A percentile compares a stretch with the other conserved stretches of the same genome.
These are phyloP conservation scores for Hymenopus coronatus DNA, from an alignment of 2,888 invertebrate species.

Conservation along the genomic window DNA sequence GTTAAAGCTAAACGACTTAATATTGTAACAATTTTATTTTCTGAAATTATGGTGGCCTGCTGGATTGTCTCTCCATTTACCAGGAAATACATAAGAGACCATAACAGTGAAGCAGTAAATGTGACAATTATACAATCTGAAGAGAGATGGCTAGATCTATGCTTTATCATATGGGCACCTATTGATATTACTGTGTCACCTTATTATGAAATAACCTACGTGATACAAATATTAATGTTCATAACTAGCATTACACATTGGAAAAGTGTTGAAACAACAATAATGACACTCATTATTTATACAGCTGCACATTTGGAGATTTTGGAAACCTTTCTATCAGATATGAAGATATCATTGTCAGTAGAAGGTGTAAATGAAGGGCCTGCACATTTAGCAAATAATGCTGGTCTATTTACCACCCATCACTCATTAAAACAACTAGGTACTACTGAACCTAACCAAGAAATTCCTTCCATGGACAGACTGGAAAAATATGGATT, in stretches of 20 bases:
- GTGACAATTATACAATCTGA: not conserved
- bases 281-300: not conserved
- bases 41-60: not conserved
- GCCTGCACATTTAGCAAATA: not conserved
- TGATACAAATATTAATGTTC: not conserved
- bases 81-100: not conserved
- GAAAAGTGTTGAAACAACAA: not conserved
- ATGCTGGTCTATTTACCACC: not conserved
- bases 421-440: not conserved
- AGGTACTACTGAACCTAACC: not conserved
- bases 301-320: not conserved
- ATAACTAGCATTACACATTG: not conserved
- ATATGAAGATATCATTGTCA: not conserved
- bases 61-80: not conserved
- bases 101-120: not conserved
- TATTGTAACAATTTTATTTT: not conserved
- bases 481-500: not conserved
- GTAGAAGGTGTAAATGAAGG: not conserved
- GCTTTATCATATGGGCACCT: not conserved
- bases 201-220: not conserved
- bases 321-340: not conserved
- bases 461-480: not conserved
- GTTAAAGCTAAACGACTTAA: not conserved
- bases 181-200: not conserved
- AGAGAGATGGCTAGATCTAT: not conserved